Evolutionary conservation across 2,797 vertebrate genomes (phyloP).

Genomic region (Pipistrellus pygmaeus): DNA sequence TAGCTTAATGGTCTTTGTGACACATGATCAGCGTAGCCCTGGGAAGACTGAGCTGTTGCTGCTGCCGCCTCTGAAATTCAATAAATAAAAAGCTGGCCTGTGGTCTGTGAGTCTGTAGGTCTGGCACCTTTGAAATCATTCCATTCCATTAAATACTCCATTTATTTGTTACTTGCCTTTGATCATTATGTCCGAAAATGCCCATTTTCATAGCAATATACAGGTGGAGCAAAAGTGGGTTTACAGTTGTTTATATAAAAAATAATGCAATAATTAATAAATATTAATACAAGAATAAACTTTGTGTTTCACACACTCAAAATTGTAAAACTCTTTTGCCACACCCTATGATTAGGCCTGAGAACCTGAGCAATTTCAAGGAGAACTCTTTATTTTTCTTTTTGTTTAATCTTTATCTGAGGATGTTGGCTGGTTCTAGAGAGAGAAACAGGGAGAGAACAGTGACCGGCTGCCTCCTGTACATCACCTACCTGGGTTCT

Average conservation of each 20-base stretch:
- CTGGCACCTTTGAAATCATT: constrained; percentile 70
- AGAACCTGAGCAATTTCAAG: not conserved
- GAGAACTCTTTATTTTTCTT: not conserved
- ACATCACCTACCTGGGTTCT: too few relatives aligned
- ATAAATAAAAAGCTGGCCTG: constrained; percentile 46
- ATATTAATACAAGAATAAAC: not conserved
- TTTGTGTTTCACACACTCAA: not conserved
- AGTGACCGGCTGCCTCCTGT: too few relatives aligned
- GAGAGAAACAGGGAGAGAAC: not conserved
- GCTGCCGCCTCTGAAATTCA: constrained; percentile 35
- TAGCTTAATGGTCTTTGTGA: constrained; percentile 43
- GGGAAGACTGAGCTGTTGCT: not conserved
- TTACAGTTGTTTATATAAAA: not conserved
- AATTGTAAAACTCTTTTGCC: not conserved
- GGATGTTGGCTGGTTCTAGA: not conserved
- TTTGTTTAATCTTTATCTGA: not conserved
- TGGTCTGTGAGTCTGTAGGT: constrained; percentile 47
- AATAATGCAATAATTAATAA: not conserved
- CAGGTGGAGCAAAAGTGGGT: not conserved
- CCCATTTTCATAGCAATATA: not conserved
- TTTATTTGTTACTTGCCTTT: constrained; percentile 70
- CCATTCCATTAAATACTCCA: constrained; percentile 33
- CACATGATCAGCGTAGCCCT: constrained; percentile 5
- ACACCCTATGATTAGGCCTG: not conserved
- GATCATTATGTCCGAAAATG: constrained; percentile 63